Percentiles rank a stretch among this genome's conserved stretches.
Evolutionary conservation across 1,140 invertebrate genomes (phyloP).

Genomic region (Drosophila watanabei): DNA sequence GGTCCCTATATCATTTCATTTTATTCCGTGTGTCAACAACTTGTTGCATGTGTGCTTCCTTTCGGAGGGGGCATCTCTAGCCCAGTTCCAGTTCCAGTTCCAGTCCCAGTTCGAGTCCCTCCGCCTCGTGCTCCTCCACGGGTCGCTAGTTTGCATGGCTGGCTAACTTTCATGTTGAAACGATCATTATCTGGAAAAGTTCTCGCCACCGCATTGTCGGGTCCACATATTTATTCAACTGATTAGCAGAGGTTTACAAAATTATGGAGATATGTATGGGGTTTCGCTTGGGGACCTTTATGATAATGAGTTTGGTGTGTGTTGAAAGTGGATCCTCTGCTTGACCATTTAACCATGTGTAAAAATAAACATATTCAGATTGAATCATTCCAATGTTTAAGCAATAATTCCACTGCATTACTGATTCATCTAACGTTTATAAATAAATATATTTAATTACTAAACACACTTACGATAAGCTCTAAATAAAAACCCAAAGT

Average conservation of each 20-base stretch:
- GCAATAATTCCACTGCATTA: not conserved
- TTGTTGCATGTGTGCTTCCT: slow-evolving; percentile 46
- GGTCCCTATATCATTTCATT: slow-evolving; percentile 30
- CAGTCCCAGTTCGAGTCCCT: not conserved
- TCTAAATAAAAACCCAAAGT: slow-evolving; percentile 7
- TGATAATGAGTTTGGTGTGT: slow-evolving; percentile 21
- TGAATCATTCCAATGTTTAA: not conserved
- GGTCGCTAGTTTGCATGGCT: slow-evolving; percentile 47
- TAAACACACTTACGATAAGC: slow-evolving; percentile 5
- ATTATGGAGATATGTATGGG: slow-evolving; percentile 21
- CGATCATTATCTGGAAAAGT: slow-evolving; percentile 48
- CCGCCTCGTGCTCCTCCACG: not conserved
- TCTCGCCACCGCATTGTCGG: slow-evolving; percentile 35
- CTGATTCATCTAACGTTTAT: not conserved
- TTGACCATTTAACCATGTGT: slow-evolving; percentile 16
- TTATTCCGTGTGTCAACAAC: slow-evolving; percentile 48
- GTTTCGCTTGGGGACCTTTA: slow-evolving; percentile 30
- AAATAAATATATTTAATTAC: slow-evolving; percentile 22
- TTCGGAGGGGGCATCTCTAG: not conserved
- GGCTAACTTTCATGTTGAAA: slow-evolving; percentile 50
- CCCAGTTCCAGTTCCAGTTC: not conserved
- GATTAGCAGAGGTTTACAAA: slow-evolving; percentile 38
- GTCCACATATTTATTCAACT: slow-evolving; percentile 36
- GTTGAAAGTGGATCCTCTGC: not conserved
- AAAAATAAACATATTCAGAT: slow-evolving; percentile 4